A percentile compares a stretch with the other conserved stretches of the same genome.
phyloP scores from a whole-genome alignment of 2,113 vertebrate genomes.

The Sinocyclocheilus anophthalmus region DNA sequence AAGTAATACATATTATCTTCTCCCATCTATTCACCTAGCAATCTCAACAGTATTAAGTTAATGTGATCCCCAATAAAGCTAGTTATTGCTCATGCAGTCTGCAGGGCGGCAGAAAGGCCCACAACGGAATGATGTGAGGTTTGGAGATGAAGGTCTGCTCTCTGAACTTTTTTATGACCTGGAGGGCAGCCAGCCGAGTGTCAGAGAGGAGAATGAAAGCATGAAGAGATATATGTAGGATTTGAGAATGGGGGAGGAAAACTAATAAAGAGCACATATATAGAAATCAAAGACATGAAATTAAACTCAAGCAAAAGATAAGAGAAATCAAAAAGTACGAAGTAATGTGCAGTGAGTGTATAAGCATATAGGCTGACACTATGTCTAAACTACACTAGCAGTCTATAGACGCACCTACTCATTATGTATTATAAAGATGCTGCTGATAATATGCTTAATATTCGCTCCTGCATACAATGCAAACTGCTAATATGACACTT shows the following conservation, averaged over 20 bases:
- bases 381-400: background rate
- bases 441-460: no score
- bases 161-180: conserved; percentile 50
- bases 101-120: conserved; percentile 51
- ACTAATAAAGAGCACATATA: conserved; percentile 44
- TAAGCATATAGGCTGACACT: background rate
- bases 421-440: background rate
- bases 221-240: background rate
- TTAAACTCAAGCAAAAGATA: background rate
- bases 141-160: conserved; percentile 56
- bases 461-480: no score
- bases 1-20: conserved; percentile 45
- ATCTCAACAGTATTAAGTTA: no score
- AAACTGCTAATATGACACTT: no score
- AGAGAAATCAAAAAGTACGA: background rate
- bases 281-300: conserved; percentile 17
- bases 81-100: conserved; percentile 51
- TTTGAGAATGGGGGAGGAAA: conserved; percentile 31
- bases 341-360: background rate
- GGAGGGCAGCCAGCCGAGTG: conserved; percentile 55
- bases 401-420: background rate
- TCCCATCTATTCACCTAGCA: no score
- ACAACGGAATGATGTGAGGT: conserved; percentile 54
- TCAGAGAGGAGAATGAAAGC: conserved; percentile 45
- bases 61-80: conserved; percentile 53